These are phyloP conservation scores for Campopleginae sp. DNA, from an alignment of 2,888 invertebrate species.

Conservation along the genomic window DNA sequence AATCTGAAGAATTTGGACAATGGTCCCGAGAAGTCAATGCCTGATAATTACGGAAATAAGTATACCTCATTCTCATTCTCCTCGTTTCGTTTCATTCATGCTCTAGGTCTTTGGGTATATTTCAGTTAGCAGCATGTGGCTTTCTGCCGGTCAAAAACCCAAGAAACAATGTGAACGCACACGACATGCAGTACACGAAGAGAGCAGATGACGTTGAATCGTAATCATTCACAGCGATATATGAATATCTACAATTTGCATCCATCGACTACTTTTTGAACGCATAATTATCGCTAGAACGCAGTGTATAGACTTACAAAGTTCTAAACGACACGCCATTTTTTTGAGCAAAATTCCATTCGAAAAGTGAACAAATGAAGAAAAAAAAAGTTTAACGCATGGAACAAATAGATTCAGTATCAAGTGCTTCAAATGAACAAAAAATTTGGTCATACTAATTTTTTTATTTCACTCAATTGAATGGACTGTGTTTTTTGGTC, in stretches of 20 bases:
- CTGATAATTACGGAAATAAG: slow-evolving; percentile 49
- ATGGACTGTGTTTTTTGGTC: not conserved
- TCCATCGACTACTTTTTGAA: not conserved
- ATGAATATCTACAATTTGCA: not conserved
- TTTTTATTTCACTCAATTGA: not conserved
- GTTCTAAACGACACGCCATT: not conserved
- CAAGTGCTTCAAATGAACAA: not conserved
- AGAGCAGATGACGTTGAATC: slow-evolving; percentile 44
- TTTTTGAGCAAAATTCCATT: not conserved
- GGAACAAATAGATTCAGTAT: not conserved
- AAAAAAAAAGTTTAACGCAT: not conserved
- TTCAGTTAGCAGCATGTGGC: slow-evolving; percentile 41
- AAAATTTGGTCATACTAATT: not conserved
- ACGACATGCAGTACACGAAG: not conserved
- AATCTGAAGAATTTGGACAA: slow-evolving; percentile 11
- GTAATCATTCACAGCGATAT: not conserved
- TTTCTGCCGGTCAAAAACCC: slow-evolving; percentile 34
- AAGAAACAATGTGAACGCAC: slow-evolving; percentile 35
- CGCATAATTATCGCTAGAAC: not conserved
- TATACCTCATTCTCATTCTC: slow-evolving; percentile 31
- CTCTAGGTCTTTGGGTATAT: slow-evolving; percentile 15
- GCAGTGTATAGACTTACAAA: not conserved
- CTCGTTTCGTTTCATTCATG: slow-evolving; percentile 4
- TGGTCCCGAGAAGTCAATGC: slow-evolving; percentile 32
- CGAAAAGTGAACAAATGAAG: not conserved